Evolutionary conservation across 2,888 invertebrate species (phyloP), one percentile per base, ranked within the genome.

Genomic region (Cybosia mesomella): DNA sequence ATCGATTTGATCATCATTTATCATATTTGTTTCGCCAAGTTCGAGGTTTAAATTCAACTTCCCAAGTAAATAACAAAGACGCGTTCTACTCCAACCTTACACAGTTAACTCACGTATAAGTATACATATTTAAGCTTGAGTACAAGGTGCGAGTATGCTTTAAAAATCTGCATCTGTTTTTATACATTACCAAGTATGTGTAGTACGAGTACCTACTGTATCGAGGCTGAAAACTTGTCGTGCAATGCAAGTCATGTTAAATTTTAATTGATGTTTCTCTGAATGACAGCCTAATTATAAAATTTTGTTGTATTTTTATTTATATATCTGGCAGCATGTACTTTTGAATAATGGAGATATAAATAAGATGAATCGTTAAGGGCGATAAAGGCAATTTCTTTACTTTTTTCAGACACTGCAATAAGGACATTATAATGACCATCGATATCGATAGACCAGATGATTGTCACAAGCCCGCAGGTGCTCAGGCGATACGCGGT

Each of bases 391-490:
- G 18, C 18, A 43, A 5, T 18, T 0, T 5, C 5, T 5, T 49
- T 1, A 8, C 5, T 39, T 39, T 8, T 4, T 28, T 28, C 28
- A 28, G 28, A 28, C 5, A 28, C 28, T 28, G 5, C 28, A 28
- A 28, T 28, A 28, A 28, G n/a, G n/a, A n/a, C n/a, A n/a, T n/a
- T n/a, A n/a, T n/a, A n/a, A n/a, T n/a, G n/a, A 13, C 2, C 74
- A 81, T 79, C 86, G 86, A 88, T 84, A 85, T 86, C 86, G 85
- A 85, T 77, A 74, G 32, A 49, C 0, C 24, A 67, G 36, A 34
- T 32, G 49, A 24, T 43, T 86, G 62, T 75, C 89, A 85, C 87
- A 84, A 85, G 82, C 85, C 83, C 86, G 85, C 89, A 90, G 89
- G 86, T 87, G 89, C 80, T 72, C 74, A 82, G 79, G 81, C 83